Base-by-base conservation (phyloP, 2,797 vertebrate species). In the Myotis planiceps region DNA sequence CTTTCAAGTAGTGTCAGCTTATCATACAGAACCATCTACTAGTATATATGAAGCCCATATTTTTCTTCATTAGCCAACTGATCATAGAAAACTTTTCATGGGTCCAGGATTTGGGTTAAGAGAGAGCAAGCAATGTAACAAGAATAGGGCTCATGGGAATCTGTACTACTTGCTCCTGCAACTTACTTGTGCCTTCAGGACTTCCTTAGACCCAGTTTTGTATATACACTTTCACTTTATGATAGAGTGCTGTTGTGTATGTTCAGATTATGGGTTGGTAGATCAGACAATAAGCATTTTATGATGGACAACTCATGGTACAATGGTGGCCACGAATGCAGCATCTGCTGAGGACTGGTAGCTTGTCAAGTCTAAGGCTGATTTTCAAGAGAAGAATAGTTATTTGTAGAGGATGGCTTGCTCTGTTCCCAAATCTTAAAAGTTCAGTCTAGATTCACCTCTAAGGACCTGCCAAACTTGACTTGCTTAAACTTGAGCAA, bases 381-480 rank as follows among this genome's bases (percentile, higher is more conserved):
- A n/a, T 83, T 91, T 74, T 88, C n/a, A 91, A 75, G 66, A 83
- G 23, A 32, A 88, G 42, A 93, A 68, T 68, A 63, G 6, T 93
- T 92, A 69, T 49, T 29, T 83, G 29, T 86, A 82, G 85, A 82
- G 49, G 63, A 79, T 89, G 34, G 9, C 42, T 81, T 89, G 27
- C 55, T 78, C 89, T 81, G 39, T 79, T 69, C 5, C 34, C 16
- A 85, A 72, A 82, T 82, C 42, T 53, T 68, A 23, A 66, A 92
- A 58, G 63, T 93, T 86, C 88, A n/a, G 18, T 16, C 32, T 81
- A 2, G n/a, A 14, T 80, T 71, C 83, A 78, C 32, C 49, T 86
- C 1, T 60, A 53, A 91, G 21, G 63, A 78, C 34, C 29, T 83
- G 47, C 55, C 47, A 83, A 58, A 71, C 45, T 85, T 90, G 49